Evolutionary conservation across 53 echinoderm and acorn worm species (phyloP), one percentile per base, ranked within the genome.

Genomic region (Antedon mediterranea): DNA sequence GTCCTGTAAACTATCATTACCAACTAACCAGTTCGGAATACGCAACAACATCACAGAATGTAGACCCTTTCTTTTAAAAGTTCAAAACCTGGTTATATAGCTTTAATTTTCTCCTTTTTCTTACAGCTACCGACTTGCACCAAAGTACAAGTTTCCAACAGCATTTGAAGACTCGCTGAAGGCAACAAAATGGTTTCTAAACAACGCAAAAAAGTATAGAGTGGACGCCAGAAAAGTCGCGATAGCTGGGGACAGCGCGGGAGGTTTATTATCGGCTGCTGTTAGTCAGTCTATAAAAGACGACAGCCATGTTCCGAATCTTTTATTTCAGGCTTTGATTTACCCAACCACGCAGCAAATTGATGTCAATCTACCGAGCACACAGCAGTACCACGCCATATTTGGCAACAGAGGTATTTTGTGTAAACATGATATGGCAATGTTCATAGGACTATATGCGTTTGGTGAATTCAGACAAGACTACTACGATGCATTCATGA

Each of bases 161-260:
- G 89, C 90, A 0, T 85, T 86, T 30, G 90, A 98, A 26, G 98
- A 98, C 75, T 79, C 87, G 27, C 75, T 86, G 29, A 85, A 37
- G 0, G 98, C 84, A 4, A 88, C 98, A 9, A 82, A 84, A 73
- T 85, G 92, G 82, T 76, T 97, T 74, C 72, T 97, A 44, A 31
- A 28, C 30, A 85, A 89, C 73, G 82, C 88, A 20, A 43, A 82
- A 6, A 83, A 84, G 31, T 89, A 75, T 76, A 84, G 78, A 71
- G 88, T 97, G 6, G 92, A 97, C 73, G 76, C 84, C 6, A 76
- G 43, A 23, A 83, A 90, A 34, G 73, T 97, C 0, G 98, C 81
- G 0, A 74, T 97, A 23, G 84, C 85, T 71, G 98, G 98, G 0
- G 92, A 97, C 79, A 97, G 98, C 43, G 98, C 98, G 0, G 98